A percentile compares a stretch with the other conserved stretches of the same genome.
These are phyloP conservation scores for Tetrax tetrax DNA, from an alignment of 2,113 vertebrate genomes.

Conservation along the genomic window DNA sequence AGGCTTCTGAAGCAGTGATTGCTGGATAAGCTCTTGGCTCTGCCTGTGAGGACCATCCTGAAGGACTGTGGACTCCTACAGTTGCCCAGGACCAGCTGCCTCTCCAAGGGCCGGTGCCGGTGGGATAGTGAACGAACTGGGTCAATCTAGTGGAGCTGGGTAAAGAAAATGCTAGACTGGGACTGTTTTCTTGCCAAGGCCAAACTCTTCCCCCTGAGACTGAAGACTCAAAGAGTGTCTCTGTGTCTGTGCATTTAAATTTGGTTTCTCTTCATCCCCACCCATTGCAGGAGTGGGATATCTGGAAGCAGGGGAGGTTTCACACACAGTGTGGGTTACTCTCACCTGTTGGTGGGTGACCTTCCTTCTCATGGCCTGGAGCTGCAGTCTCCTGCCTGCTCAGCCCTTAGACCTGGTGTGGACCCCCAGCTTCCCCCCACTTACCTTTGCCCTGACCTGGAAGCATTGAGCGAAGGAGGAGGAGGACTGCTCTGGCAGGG, in stretches of 20 bases:
- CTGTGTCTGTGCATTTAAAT: neutral
- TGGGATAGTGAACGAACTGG: neutral
- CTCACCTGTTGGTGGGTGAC: neutral
- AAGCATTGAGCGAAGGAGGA: neutral
- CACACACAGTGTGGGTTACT: neutral
- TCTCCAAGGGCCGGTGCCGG: neutral
- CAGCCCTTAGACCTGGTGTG: neutral
- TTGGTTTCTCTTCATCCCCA: neutral
- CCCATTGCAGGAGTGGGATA: accelerated
- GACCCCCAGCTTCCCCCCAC: neutral
- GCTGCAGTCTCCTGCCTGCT: neutral
- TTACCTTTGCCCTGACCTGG: neutral
- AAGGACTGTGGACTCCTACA: neutral
- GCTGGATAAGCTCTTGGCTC: neutral
- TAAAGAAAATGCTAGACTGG: neutral
- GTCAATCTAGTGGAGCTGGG: accelerated
- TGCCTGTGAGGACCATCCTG: accelerated
- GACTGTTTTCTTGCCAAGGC: neutral
- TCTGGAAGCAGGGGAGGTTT: neutral
- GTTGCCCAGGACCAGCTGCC: neutral
- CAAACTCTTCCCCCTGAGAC: neutral
- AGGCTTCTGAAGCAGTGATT: neutral
- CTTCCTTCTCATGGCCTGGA: neutral
- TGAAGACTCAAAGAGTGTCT: neutral
- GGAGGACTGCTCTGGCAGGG: neutral